Percentiles rank a stretch among this genome's conserved stretches.
Conservation (phyloP, 2,797 vertebrate species). For the Gadopsis bispinosus region DNA sequence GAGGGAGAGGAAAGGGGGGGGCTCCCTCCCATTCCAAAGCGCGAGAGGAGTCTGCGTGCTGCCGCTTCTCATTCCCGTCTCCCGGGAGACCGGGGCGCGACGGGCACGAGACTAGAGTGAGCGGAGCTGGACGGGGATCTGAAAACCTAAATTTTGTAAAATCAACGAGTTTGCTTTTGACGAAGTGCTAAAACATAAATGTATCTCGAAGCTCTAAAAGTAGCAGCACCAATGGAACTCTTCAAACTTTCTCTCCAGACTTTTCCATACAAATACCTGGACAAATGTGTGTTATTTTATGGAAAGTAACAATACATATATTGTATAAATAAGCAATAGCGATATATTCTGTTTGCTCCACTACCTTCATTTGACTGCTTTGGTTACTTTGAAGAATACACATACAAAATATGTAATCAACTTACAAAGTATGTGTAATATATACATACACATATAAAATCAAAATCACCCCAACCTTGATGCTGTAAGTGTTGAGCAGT, state of each 20-base stretch:
- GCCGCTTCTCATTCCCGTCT: constrained; percentile 88
- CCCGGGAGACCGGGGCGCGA: constrained; percentile 90
- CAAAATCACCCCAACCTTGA: background rate
- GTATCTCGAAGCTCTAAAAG: background rate
- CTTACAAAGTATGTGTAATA: background rate
- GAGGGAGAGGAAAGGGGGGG: constrained; percentile 85
- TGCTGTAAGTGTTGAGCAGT: too few relatives aligned
- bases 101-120: constrained; percentile 72
- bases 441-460: background rate
- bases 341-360: background rate
- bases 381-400: background rate
- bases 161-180: background rate
- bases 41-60: constrained; percentile 96
- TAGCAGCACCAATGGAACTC: too few relatives aligned
- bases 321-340: background rate
- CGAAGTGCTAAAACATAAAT: background rate
- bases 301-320: background rate
- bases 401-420: background rate
- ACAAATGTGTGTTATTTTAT: too few relatives aligned
- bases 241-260: background rate
- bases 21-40: constrained; percentile 87
- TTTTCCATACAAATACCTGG: background rate
- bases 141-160: constrained; percentile 1
- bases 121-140: constrained; percentile 45
- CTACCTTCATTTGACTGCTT: background rate